Conservation (phyloP, 2,113 vertebrate species). For the Chelonoidis abingdonii region DNA sequence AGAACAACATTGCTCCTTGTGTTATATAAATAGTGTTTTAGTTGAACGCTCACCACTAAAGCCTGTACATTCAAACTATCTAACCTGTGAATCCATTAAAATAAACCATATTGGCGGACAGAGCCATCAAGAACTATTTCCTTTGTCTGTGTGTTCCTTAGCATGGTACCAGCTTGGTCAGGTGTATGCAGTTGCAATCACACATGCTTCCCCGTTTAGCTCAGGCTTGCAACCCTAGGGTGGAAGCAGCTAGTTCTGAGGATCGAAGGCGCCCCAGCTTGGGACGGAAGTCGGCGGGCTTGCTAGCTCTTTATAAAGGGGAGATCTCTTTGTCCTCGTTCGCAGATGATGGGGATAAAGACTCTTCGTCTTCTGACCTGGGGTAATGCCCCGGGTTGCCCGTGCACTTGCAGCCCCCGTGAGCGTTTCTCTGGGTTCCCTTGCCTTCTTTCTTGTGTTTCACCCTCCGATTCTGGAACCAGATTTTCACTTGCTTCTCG, state of each 20-base stretch:
- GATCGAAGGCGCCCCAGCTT: background rate
- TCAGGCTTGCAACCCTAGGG: background rate
- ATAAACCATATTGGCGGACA: background rate
- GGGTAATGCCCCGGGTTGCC: conserved; percentile 88
- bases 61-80: conserved; percentile 22
- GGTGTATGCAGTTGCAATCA: background rate
- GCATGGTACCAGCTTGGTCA: background rate
- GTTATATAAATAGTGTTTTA: conserved; percentile 41
- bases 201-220: background rate
- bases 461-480: conserved; percentile 98
- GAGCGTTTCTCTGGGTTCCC: conserved; percentile 88
- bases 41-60: conserved; percentile 8
- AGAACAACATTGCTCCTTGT: conserved; percentile 1
- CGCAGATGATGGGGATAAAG: conserved; percentile 91
- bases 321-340: conserved; percentile 94
- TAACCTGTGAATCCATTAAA: background rate
- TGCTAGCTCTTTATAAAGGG: conserved; percentile 77
- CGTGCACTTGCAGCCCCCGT: conserved; percentile 91
- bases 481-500: conserved; percentile 99
- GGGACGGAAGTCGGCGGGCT: background rate
- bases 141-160: background rate
- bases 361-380: conserved; percentile 96
- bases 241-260: background rate
- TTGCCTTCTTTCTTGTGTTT: conserved; percentile 99
- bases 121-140: background rate